Percentiles rank a stretch among this genome's conserved stretches.
phyloP scores from a whole-genome alignment of 1,140 invertebrate species.

The Laodelphax striatellus region DNA sequence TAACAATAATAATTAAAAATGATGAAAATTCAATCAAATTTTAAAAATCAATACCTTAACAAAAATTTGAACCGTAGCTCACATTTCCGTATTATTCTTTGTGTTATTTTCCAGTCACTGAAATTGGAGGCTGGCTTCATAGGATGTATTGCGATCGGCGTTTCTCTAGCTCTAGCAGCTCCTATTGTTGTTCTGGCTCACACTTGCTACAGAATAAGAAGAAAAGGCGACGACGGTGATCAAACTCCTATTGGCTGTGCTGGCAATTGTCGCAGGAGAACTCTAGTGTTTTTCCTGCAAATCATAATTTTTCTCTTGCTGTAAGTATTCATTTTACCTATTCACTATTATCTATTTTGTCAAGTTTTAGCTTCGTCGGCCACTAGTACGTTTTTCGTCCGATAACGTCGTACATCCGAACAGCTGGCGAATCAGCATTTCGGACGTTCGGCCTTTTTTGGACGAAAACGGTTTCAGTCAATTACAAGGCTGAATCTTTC shows the following conservation, averaged over 20 bases:
- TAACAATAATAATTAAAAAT: too few relatives aligned
- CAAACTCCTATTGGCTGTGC: conserved; percentile 4
- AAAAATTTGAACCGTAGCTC: too few relatives aligned
- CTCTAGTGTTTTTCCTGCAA: conserved; percentile 27
- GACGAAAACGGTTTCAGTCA: too few relatives aligned
- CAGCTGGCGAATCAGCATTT: too few relatives aligned
- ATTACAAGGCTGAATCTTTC: too few relatives aligned
- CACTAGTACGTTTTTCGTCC: too few relatives aligned
- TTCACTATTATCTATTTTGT: too few relatives aligned
- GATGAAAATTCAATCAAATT: too few relatives aligned
- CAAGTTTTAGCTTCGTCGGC: too few relatives aligned
- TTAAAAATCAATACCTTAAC: too few relatives aligned
- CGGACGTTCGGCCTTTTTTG: too few relatives aligned
- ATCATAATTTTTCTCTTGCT: conserved; percentile 33
- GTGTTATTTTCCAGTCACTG: conserved; percentile 28
- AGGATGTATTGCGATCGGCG: conserved; percentile 30
- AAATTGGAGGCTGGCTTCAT: conserved; percentile 37
- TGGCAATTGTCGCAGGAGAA: conserved; percentile 17
- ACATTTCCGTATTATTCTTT: background rate
- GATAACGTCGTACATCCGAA: too few relatives aligned
- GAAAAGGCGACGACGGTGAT: background rate
- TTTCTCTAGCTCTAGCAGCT: conserved; percentile 26
- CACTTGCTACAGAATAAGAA: conserved; percentile 12
- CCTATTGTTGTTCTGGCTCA: conserved; percentile 17
- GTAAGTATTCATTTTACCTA: conserved; percentile 25